Conservation (phyloP, 2,888 invertebrate species). For the Trachelus tabidus region DNA sequence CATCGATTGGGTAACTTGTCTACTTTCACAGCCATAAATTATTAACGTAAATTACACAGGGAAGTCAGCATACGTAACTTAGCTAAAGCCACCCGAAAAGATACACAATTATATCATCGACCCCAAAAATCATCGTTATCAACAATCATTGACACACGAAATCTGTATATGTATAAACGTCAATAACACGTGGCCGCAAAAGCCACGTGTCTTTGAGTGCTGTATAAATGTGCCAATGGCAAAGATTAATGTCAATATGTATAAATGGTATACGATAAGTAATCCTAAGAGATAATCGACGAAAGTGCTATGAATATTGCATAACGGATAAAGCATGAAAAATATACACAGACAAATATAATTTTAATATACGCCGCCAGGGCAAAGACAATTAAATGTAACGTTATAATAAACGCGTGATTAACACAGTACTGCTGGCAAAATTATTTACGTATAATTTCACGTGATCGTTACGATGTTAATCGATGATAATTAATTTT, state of each 20-base stretch:
- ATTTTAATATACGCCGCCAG: neutral
- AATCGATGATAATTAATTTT: neutral
- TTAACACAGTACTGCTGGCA: neutral
- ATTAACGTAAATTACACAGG: neutral
- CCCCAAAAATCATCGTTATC: neutral
- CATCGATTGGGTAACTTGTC: neutral
- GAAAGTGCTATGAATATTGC: neutral
- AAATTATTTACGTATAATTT: neutral
- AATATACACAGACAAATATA: neutral
- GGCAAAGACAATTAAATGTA: neutral
- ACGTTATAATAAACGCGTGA: neutral
- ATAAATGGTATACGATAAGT: neutral
- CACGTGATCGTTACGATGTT: neutral
- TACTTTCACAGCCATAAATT: neutral
- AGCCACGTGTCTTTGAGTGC: neutral
- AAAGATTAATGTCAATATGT: neutral
- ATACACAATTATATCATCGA: neutral
- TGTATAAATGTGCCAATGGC: neutral
- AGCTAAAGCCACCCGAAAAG: neutral
- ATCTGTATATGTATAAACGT: neutral
- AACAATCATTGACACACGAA: neutral
- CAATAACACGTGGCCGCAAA: neutral
- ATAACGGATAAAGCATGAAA: neutral
- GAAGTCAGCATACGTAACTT: no score
- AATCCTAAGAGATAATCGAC: neutral